These are phyloP conservation scores for Amblyjoppa proteus DNA, from an alignment of 2,888 invertebrate genomes.

Conservation along the genomic window DNA sequence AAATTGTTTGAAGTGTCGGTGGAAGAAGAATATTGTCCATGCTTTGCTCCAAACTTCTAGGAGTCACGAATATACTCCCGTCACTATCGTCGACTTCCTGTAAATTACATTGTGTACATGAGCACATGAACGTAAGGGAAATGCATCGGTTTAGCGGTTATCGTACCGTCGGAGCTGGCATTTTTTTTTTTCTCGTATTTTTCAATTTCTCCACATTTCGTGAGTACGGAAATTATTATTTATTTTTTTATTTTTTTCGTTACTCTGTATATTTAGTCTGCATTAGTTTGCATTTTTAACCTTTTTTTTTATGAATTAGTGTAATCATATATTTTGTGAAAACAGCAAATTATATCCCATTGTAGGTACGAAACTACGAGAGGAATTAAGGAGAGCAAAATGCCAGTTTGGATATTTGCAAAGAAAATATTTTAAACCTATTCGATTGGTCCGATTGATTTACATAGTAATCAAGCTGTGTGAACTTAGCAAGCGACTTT, in stretches of 20 bases:
- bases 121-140: background rate
- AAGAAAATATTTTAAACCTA: too few species aligned
- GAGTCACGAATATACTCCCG: background rate
- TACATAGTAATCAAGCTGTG: too few species aligned
- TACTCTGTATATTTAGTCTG: too few species aligned
- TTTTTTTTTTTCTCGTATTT: background rate
- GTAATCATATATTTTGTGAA: too few species aligned
- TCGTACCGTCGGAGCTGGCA: background rate
- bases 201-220: background rate
- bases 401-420: too few species aligned
- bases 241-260: background rate
- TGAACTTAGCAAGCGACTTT: too few species aligned
- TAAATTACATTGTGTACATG: conserved; percentile 1
- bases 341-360: too few species aligned
- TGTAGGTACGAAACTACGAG: too few species aligned
- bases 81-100: conserved; percentile 17
- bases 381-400: too few species aligned
- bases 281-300: too few species aligned
- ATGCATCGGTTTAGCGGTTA: background rate
- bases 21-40: conserved; percentile 31
- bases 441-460: too few species aligned
- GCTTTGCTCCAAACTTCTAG: conserved; percentile 20
- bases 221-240: background rate
- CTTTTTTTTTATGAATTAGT: too few species aligned
- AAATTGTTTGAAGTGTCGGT: conserved; percentile 11